These are phyloP conservation scores for Eurystomus glaucurus DNA, from an alignment of 2,797 vertebrate genomes.

Conservation along the genomic window DNA sequence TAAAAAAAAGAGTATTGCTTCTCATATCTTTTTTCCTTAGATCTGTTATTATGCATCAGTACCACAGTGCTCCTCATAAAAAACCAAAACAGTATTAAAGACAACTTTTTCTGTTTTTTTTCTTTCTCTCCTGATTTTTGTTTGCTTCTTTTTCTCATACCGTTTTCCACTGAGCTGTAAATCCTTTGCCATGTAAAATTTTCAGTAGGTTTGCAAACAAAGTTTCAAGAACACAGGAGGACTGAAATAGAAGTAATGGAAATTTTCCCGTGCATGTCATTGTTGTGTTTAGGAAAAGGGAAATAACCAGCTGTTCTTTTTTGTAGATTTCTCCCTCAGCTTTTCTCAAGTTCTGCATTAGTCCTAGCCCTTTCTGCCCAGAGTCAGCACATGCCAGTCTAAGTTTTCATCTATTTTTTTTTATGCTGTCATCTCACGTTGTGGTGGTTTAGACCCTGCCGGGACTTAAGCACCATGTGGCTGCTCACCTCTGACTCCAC, in stretches of 20 bases:
- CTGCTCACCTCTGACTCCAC: too few species aligned
- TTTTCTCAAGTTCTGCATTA: background rate
- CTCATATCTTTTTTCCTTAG: background rate
- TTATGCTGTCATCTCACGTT: background rate
- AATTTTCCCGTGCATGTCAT: background rate
- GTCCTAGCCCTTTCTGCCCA: background rate
- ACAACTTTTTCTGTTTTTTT: background rate
- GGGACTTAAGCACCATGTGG: too few species aligned
- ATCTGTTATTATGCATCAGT: background rate
- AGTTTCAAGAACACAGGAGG: background rate
- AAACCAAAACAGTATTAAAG: accelerated
- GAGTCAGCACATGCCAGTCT: background rate
- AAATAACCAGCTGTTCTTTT: background rate
- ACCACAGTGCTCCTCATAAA: background rate
- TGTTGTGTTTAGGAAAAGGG: background rate
- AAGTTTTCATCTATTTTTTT: background rate
- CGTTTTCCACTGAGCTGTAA: background rate
- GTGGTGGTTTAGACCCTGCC: too few species aligned
- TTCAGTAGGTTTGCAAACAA: accelerated
- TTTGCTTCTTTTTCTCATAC: background rate
- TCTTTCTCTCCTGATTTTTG: too few species aligned
- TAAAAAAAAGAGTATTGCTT: background rate
- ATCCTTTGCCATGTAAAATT: background rate
- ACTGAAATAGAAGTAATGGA: background rate
- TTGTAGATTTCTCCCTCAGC: background rate